phyloP scores from a whole-genome alignment of 2,797 vertebrate genomes.

The Gymnodraco acuticeps region DNA sequence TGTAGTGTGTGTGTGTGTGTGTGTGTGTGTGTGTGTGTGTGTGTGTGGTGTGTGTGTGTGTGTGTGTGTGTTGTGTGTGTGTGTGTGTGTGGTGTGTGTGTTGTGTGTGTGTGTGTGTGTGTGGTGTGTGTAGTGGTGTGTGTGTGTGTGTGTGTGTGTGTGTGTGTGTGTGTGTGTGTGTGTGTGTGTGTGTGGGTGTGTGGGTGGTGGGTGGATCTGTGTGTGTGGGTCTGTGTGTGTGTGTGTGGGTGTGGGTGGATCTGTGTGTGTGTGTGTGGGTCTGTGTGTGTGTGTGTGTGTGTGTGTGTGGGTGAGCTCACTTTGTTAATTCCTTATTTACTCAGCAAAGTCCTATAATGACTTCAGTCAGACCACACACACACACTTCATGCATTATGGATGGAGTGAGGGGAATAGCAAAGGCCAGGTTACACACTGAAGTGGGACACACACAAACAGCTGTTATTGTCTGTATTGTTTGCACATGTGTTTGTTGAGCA shows the following conservation, averaged over 20 bases:
- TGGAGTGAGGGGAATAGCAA: slow-evolving; percentile 38
- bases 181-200: no score
- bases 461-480: slow-evolving; percentile 48
- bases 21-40: no score
- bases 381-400: slow-evolving; percentile 69
- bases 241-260: neutral
- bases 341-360: slow-evolving; percentile 52
- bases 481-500: slow-evolving; percentile 53
- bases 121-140: no score
- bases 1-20: no score
- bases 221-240: neutral
- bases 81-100: no score
- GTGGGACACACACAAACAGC: slow-evolving; percentile 8
- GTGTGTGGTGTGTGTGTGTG: no score
- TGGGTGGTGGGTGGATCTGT: no score
- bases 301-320: slow-evolving; percentile 1
- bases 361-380: slow-evolving; percentile 61
- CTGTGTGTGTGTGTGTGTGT: neutral
- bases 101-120: neutral
- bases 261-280: neutral
- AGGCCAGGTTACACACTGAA: slow-evolving; percentile 46
- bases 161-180: no score
- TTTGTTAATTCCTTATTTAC: slow-evolving; percentile 55
- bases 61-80: no score
- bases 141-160: no score